phyloP scores from a whole-genome alignment of 1,140 invertebrate species.

The Carposina sasakii region DNA sequence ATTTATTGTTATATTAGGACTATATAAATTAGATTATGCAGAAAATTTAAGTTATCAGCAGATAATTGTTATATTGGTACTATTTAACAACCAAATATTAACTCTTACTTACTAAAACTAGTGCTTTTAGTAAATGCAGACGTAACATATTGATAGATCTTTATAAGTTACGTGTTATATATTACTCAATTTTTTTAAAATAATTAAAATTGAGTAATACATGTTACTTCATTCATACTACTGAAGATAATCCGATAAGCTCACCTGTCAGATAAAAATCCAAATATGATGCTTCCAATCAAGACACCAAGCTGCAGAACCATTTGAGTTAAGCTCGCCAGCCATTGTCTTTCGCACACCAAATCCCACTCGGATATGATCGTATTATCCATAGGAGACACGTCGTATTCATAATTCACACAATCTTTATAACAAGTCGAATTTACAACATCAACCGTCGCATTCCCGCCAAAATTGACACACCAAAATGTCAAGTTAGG shows the following conservation, averaged over 20 bases:
- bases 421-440: conserved; percentile 47
- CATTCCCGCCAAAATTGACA: conserved; percentile 31
- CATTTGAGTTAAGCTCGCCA: conserved; percentile 70
- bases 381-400: conserved; percentile 56
- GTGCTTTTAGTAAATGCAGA: no score
- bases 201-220: no score
- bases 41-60: no score
- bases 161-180: no score
- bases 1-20: no score
- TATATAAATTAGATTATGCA: no score
- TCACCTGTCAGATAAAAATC: conserved; percentile 68
- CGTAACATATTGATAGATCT: no score
- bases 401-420: conserved; percentile 55
- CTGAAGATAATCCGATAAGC: conserved; percentile 8
- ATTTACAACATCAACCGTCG: conserved; percentile 24
- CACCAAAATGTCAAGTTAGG: conserved; percentile 41
- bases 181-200: no score
- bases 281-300: conserved; percentile 71
- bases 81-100: no score
- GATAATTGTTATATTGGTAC: no score
- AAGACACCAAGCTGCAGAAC: conserved; percentile 69
- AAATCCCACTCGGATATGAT: conserved; percentile 73
- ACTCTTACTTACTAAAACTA: no score
- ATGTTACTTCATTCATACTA: no score
- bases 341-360: conserved; percentile 61